Evolutionary conservation across 2,888 invertebrate species (phyloP).

Genomic region (Halictus ligatus): DNA sequence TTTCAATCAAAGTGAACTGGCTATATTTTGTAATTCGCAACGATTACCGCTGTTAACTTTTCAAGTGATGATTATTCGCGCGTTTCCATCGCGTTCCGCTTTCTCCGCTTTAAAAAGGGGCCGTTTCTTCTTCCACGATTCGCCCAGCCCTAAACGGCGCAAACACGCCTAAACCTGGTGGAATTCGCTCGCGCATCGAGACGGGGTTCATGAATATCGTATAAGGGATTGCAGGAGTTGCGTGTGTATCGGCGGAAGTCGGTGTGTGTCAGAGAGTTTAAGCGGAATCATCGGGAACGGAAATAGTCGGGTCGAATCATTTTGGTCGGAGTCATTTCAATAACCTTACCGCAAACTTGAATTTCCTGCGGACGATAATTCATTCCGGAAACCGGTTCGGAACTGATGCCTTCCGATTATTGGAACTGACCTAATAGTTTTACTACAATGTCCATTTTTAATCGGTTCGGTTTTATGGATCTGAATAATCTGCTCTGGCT

Average conservation of each 20-base stretch:
- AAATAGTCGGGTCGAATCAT: constrained; percentile 16
- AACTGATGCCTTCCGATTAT: not conserved
- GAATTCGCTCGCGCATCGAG: not conserved
- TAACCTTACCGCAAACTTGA: constrained; percentile 9
- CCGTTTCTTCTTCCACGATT: not conserved
- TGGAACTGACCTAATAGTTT: not conserved
- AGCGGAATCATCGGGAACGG: constrained; percentile 6
- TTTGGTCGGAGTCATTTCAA: constrained; percentile 30
- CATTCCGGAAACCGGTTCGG: not conserved
- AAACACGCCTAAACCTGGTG: not conserved
- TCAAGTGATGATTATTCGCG: too few species aligned
- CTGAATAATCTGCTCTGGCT: too few species aligned
- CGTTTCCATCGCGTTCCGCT: too few species aligned
- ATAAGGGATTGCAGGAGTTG: constrained; percentile 13
- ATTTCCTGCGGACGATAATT: constrained; percentile 34
- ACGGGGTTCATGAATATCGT: constrained; percentile 17
- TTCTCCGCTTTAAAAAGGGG: not conserved
- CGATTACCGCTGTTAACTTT: too few species aligned
- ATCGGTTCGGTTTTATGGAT: not conserved
- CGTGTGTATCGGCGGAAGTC: constrained; percentile 17
- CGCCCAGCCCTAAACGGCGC: not conserved
- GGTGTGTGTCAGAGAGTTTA: constrained; percentile 2
- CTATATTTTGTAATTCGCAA: too few species aligned
- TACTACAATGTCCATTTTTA: not conserved
- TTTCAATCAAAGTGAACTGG: too few species aligned